These are phyloP conservation scores for Mormyrus lacerda DNA, from an alignment of 2,113 vertebrate genomes.

Conservation along the genomic window DNA sequence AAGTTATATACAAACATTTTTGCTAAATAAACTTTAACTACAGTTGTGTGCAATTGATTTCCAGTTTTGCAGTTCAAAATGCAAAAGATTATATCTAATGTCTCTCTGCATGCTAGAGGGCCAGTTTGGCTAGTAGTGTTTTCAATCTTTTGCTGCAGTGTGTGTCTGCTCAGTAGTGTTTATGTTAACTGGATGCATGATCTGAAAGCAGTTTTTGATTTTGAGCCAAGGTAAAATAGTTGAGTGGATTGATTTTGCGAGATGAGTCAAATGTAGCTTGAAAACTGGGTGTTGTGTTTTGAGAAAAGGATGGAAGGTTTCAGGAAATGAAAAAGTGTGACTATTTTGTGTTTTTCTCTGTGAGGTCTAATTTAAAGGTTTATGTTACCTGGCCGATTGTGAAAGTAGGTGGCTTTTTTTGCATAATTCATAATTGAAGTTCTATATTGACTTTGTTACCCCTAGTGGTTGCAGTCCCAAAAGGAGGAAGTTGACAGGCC, in stretches of 20 bases:
- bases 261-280: not conserved
- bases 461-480: conserved; percentile 59
- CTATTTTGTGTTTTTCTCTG: not conserved
- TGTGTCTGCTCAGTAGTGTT: not conserved
- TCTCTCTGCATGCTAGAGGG: not conserved
- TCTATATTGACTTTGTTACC: not conserved
- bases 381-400: not conserved
- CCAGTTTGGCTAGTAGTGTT: not conserved
- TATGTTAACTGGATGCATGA: not conserved
- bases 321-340: not conserved
- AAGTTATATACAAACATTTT: not conserved
- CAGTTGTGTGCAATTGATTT: not conserved
- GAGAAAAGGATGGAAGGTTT: not conserved
- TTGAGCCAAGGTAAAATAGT: not conserved
- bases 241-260: not conserved
- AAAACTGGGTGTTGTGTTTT: not conserved
- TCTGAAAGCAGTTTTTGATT: not conserved
- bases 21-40: not conserved
- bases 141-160: not conserved
- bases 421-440: not conserved
- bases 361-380: not conserved
- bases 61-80: not conserved
- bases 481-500: conserved; percentile 51
- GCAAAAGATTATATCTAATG: not conserved
- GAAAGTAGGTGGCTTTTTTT: not conserved